These are phyloP conservation scores for Paradoxurus hermaphroditus DNA, from an alignment of 2,113 vertebrate species.

Conservation along the genomic window DNA sequence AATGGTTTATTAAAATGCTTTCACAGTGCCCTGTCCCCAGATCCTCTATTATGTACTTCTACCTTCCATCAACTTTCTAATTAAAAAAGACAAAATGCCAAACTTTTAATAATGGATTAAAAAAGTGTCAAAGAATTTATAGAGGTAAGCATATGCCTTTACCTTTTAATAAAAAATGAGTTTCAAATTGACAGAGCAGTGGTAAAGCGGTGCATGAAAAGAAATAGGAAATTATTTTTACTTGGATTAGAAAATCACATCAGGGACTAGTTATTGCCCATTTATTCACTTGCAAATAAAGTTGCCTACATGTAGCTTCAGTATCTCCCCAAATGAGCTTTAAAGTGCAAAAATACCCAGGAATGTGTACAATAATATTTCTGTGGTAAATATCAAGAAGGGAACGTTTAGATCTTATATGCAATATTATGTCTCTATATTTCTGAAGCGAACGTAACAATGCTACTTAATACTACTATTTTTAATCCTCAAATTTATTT, in stretches of 20 bases:
- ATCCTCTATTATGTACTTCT: not conserved
- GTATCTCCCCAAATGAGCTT: not conserved
- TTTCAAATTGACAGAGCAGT: not conserved
- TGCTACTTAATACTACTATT: slow-evolving; percentile 33
- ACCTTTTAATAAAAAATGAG: not conserved
- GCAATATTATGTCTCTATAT: not conserved
- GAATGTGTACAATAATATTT: not conserved
- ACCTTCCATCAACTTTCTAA: not conserved
- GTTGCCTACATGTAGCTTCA: not conserved
- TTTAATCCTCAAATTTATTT: slow-evolving; percentile 60
- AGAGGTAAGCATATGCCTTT: not conserved
- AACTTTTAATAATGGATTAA: not conserved
- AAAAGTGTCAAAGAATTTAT: slow-evolving; percentile 6
- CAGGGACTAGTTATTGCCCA: not conserved
- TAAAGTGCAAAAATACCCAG: not conserved
- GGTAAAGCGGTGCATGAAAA: not conserved
- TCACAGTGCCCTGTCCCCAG: not conserved
- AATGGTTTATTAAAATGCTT: not conserved
- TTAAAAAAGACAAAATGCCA: not conserved
- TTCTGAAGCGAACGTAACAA: slow-evolving; percentile 24
- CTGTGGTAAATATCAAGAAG: slow-evolving; percentile 5
- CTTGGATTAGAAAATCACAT: not conserved
- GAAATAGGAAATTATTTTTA: not conserved
- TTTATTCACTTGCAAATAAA: not conserved
- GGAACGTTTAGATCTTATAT: not conserved